Percentiles rank a stretch among this genome's conserved stretches.
phyloP scores from a whole-genome alignment of 35 echinoderm and acorn worm species.

The Eucidaris tribuloides region DNA sequence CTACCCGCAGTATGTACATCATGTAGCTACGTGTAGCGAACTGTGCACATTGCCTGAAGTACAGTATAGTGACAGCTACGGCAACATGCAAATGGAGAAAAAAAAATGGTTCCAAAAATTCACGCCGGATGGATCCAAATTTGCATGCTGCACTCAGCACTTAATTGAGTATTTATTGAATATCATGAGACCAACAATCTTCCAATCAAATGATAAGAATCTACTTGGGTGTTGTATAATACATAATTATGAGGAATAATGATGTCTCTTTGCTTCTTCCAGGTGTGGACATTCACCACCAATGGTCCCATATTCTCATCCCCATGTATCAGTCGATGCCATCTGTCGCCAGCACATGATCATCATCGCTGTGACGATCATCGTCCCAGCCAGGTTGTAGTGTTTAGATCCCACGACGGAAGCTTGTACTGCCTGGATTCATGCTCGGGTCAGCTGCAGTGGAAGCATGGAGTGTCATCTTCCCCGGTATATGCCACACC shows the following conservation, averaged over 20 bases:
- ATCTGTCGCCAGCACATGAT: neutral
- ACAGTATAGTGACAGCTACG: neutral
- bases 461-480: conserved; percentile 22
- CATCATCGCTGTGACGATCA: neutral
- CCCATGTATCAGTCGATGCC: too few relatives aligned
- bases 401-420: conserved; percentile 71
- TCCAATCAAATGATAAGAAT: neutral
- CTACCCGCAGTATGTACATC: too few relatives aligned
- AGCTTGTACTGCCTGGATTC: conserved; percentile 49
- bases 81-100: too few relatives aligned
- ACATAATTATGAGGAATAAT: neutral
- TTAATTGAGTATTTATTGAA: neutral
- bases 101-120: neutral
- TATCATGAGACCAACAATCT: neutral
- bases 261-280: neutral
- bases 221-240: neutral
- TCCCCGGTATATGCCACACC: conserved; percentile 46
- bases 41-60: too few relatives aligned
- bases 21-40: too few relatives aligned
- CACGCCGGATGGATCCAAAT: neutral
- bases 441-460: conserved; percentile 13
- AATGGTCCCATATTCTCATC: conserved; percentile 76
- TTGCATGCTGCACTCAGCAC: neutral
- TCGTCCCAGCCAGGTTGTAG: neutral
- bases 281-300: conserved; percentile 50